Evolutionary conservation across 35 echinoderm and acorn worm genomes (phyloP).

Genomic region (Nesometra sesokonis): DNA sequence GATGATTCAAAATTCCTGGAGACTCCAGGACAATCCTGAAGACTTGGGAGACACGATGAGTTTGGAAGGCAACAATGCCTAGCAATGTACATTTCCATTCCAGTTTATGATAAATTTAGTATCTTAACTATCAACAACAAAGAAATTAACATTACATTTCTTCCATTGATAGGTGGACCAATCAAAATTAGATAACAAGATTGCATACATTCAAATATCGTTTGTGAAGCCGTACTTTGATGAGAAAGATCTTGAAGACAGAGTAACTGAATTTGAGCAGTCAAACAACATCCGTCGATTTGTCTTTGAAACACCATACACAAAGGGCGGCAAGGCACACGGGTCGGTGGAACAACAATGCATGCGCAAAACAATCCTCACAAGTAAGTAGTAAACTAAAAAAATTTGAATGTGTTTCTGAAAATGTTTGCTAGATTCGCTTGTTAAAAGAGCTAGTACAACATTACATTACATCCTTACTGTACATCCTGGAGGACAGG

Average conservation of each 20-base stretch:
- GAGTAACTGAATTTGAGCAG: constrained; percentile 63
- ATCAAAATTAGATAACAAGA: constrained; percentile 43
- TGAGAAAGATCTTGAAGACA: constrained; percentile 51
- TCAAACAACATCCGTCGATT: constrained; percentile 88
- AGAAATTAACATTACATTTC: not conserved
- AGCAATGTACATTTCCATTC: too few species aligned
- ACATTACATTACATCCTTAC: too few species aligned
- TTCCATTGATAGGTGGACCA: constrained; percentile 45
- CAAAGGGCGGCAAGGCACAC: constrained; percentile 65
- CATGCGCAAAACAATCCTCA: constrained; percentile 82
- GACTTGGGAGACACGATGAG: too few species aligned
- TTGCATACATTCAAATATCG: constrained; percentile 87
- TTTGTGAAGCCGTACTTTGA: constrained; percentile 95
- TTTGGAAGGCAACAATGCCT: too few species aligned
- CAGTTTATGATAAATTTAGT: too few species aligned
- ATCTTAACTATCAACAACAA: too few species aligned
- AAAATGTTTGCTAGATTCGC: not conserved
- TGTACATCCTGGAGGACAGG: too few species aligned
- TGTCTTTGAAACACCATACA: constrained; percentile 96
- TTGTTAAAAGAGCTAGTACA: not conserved
- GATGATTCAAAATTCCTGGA: too few species aligned
- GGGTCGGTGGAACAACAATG: constrained; percentile 72
- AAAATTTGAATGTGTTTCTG: not conserved
- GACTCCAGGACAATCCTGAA: too few species aligned
- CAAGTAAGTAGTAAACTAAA: constrained; percentile 46